phyloP scores from a whole-genome alignment of 2,797 vertebrate genomes.

The Diceros bicornis region DNA sequence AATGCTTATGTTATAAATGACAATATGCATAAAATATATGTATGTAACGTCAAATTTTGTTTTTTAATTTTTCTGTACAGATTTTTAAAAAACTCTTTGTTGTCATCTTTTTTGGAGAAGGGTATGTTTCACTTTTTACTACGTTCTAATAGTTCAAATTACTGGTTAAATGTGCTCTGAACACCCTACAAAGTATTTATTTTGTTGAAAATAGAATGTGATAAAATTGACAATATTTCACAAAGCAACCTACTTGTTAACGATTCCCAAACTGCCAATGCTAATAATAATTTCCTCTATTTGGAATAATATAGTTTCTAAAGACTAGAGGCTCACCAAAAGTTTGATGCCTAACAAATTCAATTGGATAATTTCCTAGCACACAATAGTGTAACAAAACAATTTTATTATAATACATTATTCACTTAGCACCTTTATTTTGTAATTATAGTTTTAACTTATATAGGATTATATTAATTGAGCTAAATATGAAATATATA shows the following conservation, averaged over 20 bases:
- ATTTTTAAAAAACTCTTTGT: neutral
- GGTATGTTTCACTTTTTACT: neutral
- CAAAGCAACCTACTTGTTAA: neutral
- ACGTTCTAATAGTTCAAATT: neutral
- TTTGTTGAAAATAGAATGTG: neutral
- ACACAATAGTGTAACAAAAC: neutral
- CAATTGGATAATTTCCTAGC: neutral
- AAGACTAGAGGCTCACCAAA: neutral
- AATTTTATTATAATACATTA: neutral
- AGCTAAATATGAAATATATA: neutral
- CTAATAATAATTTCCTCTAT: neutral
- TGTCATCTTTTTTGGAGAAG: rapidly evolving
- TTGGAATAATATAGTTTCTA: neutral
- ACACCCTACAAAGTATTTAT: neutral
- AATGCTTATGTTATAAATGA: neutral
- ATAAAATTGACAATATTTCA: neutral
- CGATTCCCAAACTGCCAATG: neutral
- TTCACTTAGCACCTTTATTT: neutral
- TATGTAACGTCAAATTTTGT: neutral
- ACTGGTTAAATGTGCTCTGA: neutral
- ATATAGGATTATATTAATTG: neutral
- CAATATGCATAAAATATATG: neutral
- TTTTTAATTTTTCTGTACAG: neutral
- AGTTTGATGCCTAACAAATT: neutral
- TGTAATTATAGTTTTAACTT: neutral